phyloP scores from a whole-genome alignment of 2,113 vertebrate species.

The Kobus ellipsiprymnus region DNA sequence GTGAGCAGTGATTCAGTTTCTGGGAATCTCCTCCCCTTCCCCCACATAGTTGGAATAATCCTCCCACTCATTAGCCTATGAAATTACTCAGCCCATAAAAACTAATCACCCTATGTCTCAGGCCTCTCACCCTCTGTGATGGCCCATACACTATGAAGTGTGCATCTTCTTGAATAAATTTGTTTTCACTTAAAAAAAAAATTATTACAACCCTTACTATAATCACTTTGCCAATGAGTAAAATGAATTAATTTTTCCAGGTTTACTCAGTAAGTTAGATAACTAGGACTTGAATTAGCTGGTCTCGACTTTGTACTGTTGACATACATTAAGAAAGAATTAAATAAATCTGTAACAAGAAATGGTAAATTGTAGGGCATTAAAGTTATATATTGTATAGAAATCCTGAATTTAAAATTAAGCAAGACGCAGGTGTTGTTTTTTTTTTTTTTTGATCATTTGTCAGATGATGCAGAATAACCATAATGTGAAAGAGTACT shows the following conservation, averaged over 20 bases:
- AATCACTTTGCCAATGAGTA: background rate
- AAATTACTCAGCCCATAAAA: background rate
- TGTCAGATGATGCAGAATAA: background rate
- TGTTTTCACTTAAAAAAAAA: background rate
- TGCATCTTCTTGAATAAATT: background rate
- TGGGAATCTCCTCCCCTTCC: background rate
- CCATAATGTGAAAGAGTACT: background rate
- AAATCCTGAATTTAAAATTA: background rate
- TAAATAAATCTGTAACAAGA: background rate
- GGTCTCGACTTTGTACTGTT: background rate
- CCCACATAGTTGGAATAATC: background rate
- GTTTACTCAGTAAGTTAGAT: background rate
- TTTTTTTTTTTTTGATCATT: background rate
- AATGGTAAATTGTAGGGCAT: background rate
- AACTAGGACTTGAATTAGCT: background rate
- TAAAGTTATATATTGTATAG: background rate
- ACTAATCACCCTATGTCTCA: background rate
- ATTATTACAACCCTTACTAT: background rate
- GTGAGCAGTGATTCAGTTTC: background rate
- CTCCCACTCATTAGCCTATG: background rate
- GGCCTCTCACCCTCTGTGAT: background rate
- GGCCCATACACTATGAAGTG: background rate
- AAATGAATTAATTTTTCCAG: background rate
- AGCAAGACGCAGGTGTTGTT: background rate
- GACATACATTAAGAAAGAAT: background rate